phyloP scores from a whole-genome alignment of 2,888 invertebrate species.

The Diadromus collaris region DNA sequence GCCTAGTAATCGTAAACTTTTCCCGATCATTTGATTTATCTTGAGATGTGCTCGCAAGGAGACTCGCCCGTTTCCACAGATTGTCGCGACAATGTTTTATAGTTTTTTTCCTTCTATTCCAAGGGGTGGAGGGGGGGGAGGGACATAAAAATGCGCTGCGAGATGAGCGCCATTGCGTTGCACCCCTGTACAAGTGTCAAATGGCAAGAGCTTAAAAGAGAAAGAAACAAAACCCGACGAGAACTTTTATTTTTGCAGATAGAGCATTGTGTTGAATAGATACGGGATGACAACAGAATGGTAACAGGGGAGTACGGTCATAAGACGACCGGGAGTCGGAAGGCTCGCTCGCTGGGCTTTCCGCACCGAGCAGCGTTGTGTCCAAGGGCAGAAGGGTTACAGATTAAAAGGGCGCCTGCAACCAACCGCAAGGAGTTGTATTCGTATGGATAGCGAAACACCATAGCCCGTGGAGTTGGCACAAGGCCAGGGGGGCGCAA shows the following conservation, averaged over 20 bases:
- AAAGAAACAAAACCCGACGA: background rate
- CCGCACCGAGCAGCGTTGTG: background rate
- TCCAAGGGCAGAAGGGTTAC: conserved; percentile 28
- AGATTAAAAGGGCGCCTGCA: conserved; percentile 50
- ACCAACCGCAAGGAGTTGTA: conserved; percentile 45
- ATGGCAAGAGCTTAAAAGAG: background rate
- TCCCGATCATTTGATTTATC: too few species aligned
- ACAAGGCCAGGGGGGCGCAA: conserved; percentile 47
- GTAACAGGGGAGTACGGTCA: conserved; percentile 23
- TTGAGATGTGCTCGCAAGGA: too few species aligned
- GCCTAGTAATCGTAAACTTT: too few species aligned
- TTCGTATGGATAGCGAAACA: conserved; percentile 14
- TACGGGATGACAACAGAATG: background rate
- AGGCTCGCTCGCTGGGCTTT: background rate
- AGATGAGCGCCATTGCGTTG: background rate
- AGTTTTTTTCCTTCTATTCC: background rate
- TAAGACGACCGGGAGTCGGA: conserved; percentile 31
- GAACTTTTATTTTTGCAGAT: background rate
- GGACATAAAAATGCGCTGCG: background rate
- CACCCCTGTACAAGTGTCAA: conserved; percentile 1
- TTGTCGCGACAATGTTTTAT: background rate
- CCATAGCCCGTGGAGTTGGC: conserved; percentile 45
- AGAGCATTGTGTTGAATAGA: conserved; percentile 18
- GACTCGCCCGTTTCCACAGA: background rate
- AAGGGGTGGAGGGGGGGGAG: background rate